Evolutionary conservation across 2,797 vertebrate species (phyloP).

Genomic region (Anguilla marmorata): DNA sequence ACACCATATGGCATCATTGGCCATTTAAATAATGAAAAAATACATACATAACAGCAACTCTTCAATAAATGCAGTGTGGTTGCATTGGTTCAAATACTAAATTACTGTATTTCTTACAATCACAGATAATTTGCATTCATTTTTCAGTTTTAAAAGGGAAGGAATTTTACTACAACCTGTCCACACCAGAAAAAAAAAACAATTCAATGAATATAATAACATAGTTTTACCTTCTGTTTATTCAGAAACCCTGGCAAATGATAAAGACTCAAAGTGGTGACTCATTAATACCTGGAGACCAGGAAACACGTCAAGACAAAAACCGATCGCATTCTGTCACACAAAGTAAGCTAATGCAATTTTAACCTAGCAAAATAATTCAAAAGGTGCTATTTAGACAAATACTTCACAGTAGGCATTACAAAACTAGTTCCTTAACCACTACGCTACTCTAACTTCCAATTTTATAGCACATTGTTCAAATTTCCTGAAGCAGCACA

Average conservation of each 20-base stretch:
- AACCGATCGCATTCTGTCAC: not conserved
- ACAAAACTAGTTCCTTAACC: not conserved
- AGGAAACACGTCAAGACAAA: not conserved
- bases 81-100: not conserved
- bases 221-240: constrained; percentile 14
- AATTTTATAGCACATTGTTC: not conserved
- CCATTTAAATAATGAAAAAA: not conserved
- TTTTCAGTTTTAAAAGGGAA: constrained; percentile 3
- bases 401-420: not conserved
- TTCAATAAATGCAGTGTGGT: not conserved
- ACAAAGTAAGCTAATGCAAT: not conserved
- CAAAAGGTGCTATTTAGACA: not conserved
- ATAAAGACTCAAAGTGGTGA: constrained; percentile 22
- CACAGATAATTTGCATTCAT: not conserved
- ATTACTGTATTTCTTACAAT: not conserved
- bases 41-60: not conserved
- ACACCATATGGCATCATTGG: not conserved
- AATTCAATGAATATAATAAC: not conserved
- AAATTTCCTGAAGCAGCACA: not conserved
- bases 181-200: not conserved
- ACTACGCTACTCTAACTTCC: not conserved
- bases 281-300: not conserved
- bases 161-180: not conserved
- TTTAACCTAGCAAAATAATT: not conserved
- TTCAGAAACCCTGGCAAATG: not conserved